Conservation (phyloP, 1,140 invertebrate genomes). For the Formica selysi region DNA sequence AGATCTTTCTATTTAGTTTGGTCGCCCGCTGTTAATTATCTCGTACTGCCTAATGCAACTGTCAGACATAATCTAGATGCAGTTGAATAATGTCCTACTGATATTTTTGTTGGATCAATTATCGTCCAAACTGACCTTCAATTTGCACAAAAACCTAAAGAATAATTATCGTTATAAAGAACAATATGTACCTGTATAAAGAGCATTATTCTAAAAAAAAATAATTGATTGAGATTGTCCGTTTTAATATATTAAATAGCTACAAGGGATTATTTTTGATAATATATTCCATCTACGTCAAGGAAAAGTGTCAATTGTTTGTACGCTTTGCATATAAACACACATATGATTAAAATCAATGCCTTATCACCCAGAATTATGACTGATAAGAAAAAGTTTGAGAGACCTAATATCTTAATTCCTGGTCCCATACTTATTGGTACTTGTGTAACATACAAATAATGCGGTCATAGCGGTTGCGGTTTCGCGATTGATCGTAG, state of each 20-base stretch:
- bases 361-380: not conserved
- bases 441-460: slow-evolving; percentile 57
- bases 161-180: too few relatives aligned
- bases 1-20: slow-evolving; percentile 49
- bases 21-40: slow-evolving; percentile 62
- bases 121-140: not conserved
- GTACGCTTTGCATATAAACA: not conserved
- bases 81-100: not conserved
- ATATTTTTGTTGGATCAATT: not conserved
- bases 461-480: slow-evolving; percentile 69
- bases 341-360: not conserved
- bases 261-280: not conserved
- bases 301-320: not conserved
- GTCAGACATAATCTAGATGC: slow-evolving; percentile 27
- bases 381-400: slow-evolving; percentile 4
- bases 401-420: slow-evolving; percentile 54
- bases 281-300: not conserved
- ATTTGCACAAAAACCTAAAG: too few relatives aligned
- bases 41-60: slow-evolving; percentile 23
- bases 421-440: slow-evolving; percentile 6
- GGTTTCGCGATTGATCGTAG: slow-evolving; percentile 68
- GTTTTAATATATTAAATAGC: not conserved
- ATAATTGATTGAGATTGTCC: not conserved
- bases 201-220: not conserved
- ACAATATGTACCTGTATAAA: not conserved